Evolutionary conservation across 2,113 vertebrate genomes (phyloP), one percentile per base, ranked within the genome.

Genomic region (Myrmecophaga tridactyla): DNA sequence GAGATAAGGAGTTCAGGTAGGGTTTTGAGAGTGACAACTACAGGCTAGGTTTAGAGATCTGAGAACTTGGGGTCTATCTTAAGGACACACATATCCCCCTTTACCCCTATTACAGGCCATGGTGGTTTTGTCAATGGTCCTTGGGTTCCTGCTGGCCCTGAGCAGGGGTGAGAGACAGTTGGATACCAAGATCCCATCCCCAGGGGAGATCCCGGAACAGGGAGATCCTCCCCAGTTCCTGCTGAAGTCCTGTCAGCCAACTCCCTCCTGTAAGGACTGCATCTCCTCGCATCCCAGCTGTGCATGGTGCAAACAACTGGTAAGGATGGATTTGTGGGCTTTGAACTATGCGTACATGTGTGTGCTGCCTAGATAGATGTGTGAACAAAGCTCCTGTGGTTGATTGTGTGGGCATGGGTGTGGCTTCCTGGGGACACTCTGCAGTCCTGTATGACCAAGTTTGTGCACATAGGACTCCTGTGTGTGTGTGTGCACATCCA

Each of bases 291-390:
- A 98, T 18, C 97, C 98, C 13, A 97, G 88, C 76, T 98, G 98
- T 77, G 97, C 98, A 1, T 98, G 98, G 98, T 98, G 98, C 96
- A 98, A 98, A 36, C 97, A 97, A 85, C 87, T 97, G 97, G 98
- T 98, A 90, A 98, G 94, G 84, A 81, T 3, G 27, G 76, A 10
- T 13, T 20, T 27, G 25, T 63, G 77, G 75, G n/a, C 75, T 73
- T 85, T 77, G 72, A 72, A 51, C 63, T 5, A 0, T 7, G 46
- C 70, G 51, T 56, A 0, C 31, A 29, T 63, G 46, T 81, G 7
- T 76, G 63, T 36, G 34, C 25, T 29, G 63, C 23, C 15, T 46
- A 9, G 36, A 65, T 43, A 23, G 48, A 6, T 3, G 6, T 92
- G 34, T 34, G 20, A 77, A 31, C 75, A 77, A 51, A 27, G 46